Evolutionary conservation across 2,797 vertebrate species (phyloP).

Genomic region (Philypnodon macrostomus): DNA sequence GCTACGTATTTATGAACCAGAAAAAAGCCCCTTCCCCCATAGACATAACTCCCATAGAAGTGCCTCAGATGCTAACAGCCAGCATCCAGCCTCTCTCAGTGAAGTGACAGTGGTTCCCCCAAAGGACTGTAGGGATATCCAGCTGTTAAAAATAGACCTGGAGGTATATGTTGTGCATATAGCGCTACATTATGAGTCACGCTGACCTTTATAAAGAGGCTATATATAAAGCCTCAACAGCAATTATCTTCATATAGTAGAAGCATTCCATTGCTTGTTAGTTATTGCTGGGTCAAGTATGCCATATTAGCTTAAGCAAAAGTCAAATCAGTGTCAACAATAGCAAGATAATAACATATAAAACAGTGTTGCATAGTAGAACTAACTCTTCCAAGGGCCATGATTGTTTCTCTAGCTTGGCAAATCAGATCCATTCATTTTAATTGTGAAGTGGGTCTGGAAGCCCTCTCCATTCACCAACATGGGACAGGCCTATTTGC

Average conservation of each 20-base stretch:
- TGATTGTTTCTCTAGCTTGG: too few relatives aligned
- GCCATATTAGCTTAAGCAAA: not conserved
- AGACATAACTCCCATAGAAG: slow-evolving; percentile 11
- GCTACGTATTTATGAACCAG: slow-evolving; percentile 24
- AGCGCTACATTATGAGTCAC: slow-evolving; percentile 20
- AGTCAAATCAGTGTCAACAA: too few relatives aligned
- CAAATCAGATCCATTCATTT: too few relatives aligned
- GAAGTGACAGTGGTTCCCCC: slow-evolving; percentile 26
- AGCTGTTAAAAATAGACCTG: slow-evolving; percentile 25
- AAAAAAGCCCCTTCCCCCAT: not conserved
- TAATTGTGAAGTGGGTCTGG: too few relatives aligned
- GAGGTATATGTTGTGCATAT: slow-evolving; percentile 19
- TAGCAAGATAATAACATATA: too few relatives aligned
- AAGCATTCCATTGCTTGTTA: not conserved
- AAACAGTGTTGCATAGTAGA: too few relatives aligned
- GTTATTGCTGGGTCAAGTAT: not conserved
- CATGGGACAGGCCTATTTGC: too few relatives aligned
- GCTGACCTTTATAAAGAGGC: slow-evolving; percentile 30
- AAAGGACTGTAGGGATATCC: slow-evolving; percentile 33
- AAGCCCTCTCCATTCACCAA: too few relatives aligned
- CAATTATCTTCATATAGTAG: not conserved
- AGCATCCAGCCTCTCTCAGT: slow-evolving; percentile 19
- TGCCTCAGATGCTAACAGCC: slow-evolving; percentile 3
- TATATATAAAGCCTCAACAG: not conserved
- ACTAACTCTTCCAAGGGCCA: too few relatives aligned